Conservation (phyloP, 2,797 vertebrate species). For the Phaenicophaeus curvirostris region DNA sequence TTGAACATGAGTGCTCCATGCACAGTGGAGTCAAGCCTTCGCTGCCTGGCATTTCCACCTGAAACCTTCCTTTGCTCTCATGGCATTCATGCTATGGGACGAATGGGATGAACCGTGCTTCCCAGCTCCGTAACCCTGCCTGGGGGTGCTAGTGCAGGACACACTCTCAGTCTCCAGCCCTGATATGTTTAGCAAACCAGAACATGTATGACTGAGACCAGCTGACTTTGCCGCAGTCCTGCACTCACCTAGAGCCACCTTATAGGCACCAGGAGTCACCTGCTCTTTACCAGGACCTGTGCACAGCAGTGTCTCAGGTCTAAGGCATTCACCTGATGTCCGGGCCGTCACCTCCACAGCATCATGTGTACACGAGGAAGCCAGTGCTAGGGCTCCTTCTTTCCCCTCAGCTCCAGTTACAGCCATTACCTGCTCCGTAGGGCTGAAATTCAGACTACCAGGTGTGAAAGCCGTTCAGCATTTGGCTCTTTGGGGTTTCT, state of each 20-base stretch:
- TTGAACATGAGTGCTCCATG: accelerated
- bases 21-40: neutral
- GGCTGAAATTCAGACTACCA: neutral
- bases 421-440: accelerated
- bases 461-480: neutral
- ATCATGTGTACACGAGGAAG: accelerated
- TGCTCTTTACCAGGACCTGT: neutral
- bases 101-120: neutral
- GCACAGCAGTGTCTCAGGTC: neutral
- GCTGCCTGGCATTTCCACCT: neutral
- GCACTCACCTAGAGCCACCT: neutral
- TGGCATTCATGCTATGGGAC: neutral
- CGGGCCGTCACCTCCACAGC: neutral
- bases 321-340: neutral
- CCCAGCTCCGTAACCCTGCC: neutral
- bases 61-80: neutral
- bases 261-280: accelerated
- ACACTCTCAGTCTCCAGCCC: neutral
- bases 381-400: neutral
- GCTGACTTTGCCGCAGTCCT: neutral
- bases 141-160: neutral
- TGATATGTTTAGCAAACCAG: neutral
- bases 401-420: neutral
- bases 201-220: neutral
- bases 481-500: neutral